Evolutionary conservation across 2,113 vertebrate species (phyloP), one percentile per base, ranked within the genome.

Genomic region (Syrmaticus mikado): DNA sequence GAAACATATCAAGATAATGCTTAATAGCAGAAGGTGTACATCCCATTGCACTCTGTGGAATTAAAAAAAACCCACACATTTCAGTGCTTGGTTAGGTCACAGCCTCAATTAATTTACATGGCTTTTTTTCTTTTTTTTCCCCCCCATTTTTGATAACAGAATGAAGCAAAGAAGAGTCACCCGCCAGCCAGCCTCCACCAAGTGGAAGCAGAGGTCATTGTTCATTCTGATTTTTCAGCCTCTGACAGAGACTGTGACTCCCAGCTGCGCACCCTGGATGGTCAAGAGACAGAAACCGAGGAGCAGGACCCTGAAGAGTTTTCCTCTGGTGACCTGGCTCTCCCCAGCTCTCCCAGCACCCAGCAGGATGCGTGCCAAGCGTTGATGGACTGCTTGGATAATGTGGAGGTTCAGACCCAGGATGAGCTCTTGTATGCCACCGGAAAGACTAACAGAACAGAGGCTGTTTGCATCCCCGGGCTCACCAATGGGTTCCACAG

Each of bases 161-260:
- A 91, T 38, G 97, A 97, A 21, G 94, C 95, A 22, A 98, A 96
- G 87, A 98, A 97, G 93, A 98, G 97, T 52, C 96, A 97, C 19
- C 61, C 89, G 1, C 97, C 98, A 7, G 89, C 97, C 91, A 98
- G 90, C 96, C 96, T 98, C 66, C 98, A 99, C 96, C 98, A 98
- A 96, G 98, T 99, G 65, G 98, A 99, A 96, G 99, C 99, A 0
- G 98, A 99, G 40, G 99, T 99, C 92, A 99, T 99, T 0, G 99
- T 99, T 92, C 99, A 99, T 96, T 99, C 99, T 11, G 98, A 99
- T 96, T 98, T 99, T 84, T 98, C 98, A 27, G 98, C 99, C 27
- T 97, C 97, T 41, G 93, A 90, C 89, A 97, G 94, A 92, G 97
- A 94, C 50, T 95, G 91, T 0, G 36, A 91, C 81, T 97, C 96